phyloP scores from a whole-genome alignment of 2,888 invertebrate species.

The Tachystola acroxantha region DNA sequence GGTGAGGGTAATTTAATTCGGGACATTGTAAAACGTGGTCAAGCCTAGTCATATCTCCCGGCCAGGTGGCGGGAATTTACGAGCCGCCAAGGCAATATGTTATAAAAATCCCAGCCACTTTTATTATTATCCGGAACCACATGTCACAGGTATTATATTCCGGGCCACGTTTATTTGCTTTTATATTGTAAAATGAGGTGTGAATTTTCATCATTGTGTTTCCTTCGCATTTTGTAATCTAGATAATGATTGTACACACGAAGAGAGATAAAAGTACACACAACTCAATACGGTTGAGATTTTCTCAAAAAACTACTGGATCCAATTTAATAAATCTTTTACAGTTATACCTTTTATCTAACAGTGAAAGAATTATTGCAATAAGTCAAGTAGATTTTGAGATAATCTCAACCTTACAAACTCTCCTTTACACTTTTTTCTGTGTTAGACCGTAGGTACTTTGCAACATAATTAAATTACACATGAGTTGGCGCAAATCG shows the following conservation, averaged over 20 bases:
- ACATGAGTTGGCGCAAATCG: too few relatives aligned
- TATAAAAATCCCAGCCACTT: conserved; percentile 52
- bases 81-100: conserved; percentile 44
- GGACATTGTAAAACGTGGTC: conserved; percentile 36
- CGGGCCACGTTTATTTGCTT: conserved; percentile 22
- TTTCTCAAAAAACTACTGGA: too few relatives aligned
- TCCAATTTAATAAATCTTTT: too few relatives aligned
- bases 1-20: conserved; percentile 42
- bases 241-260: background rate
- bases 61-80: conserved; percentile 54
- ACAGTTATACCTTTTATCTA: too few relatives aligned
- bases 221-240: background rate
- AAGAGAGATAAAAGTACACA: too few relatives aligned
- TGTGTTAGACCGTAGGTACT: too few relatives aligned
- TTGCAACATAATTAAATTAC: too few relatives aligned
- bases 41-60: conserved; percentile 37
- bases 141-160: conserved; percentile 32
- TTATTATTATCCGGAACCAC: conserved; percentile 36
- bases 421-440: too few relatives aligned
- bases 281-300: too few relatives aligned
- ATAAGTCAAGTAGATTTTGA: too few relatives aligned
- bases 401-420: too few relatives aligned
- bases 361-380: too few relatives aligned
- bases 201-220: conserved; percentile 1
- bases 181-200: conserved; percentile 13